phyloP scores from a whole-genome alignment of 2,888 invertebrate species.

The Cheilosia vulpina region DNA sequence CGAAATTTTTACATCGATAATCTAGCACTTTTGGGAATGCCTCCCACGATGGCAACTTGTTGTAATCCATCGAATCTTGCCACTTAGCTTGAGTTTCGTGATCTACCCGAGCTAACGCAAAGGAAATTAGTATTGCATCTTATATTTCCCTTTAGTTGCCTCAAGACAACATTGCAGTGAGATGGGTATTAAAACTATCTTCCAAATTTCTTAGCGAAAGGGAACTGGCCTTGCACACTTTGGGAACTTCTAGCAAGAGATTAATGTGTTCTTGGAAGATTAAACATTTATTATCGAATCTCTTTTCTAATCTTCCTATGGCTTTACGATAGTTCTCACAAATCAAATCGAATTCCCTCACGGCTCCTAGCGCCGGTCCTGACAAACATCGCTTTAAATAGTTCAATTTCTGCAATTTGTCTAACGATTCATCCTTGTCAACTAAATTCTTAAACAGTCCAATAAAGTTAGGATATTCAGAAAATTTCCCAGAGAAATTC shows the following conservation, averaged over 20 bases:
- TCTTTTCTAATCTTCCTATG: not conserved
- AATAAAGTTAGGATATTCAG: not conserved
- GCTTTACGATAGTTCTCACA: not conserved
- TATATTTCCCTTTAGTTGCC: not conserved
- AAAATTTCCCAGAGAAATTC: slow-evolving; percentile 1
- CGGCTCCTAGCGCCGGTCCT: not conserved
- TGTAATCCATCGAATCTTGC: slow-evolving; percentile 5
- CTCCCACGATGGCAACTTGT: not conserved
- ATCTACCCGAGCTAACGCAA: slow-evolving; percentile 4
- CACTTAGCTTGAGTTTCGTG: too few species aligned
- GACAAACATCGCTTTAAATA: not conserved
- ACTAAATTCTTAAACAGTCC: not conserved
- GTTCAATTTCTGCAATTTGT: not conserved
- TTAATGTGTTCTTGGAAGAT: slow-evolving; percentile 10
- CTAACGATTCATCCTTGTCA: not conserved
- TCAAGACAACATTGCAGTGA: not conserved
- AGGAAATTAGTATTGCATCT: not conserved
- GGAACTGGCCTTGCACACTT: not conserved
- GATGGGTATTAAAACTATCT: not conserved
- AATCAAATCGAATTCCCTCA: not conserved
- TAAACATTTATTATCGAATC: not conserved
- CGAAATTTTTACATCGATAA: not conserved
- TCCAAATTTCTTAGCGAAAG: not conserved
- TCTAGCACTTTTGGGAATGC: not conserved
- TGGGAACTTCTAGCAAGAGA: not conserved